A percentile compares a stretch with the other conserved stretches of the same genome.
Evolutionary conservation across 2,797 vertebrate genomes (phyloP).

Genomic region (Ptychadena robeensis): DNA sequence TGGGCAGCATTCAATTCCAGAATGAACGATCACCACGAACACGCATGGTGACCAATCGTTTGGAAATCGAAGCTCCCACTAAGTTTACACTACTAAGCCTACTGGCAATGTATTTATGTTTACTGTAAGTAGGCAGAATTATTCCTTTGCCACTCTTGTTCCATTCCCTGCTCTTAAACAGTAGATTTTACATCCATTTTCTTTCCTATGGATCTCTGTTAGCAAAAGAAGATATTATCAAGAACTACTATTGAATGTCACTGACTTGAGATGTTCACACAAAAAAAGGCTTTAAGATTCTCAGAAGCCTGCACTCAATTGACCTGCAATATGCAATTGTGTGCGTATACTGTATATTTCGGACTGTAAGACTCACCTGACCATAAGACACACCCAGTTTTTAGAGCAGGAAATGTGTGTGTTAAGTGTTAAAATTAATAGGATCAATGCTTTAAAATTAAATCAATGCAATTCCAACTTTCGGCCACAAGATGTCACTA

Average conservation of each 20-base stretch:
- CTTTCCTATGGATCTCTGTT: not conserved
- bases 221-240: slow-evolving; percentile 3
- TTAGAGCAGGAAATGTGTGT: no score
- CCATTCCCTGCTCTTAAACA: not conserved
- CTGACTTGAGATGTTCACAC: not conserved
- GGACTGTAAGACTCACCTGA: no score
- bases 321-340: not conserved
- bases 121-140: not conserved
- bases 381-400: no score
- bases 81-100: not conserved
- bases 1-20: no score
- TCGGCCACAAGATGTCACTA: no score
- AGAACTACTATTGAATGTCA: slow-evolving; percentile 24
- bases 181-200: slow-evolving; percentile 3
- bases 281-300: not conserved
- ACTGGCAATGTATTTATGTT: not conserved
- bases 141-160: not conserved
- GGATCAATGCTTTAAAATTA: no score
- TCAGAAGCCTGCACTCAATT: not conserved
- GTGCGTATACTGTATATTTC: no score
- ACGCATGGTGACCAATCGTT: no score
- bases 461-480: no score
- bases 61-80: no score
- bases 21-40: no score
- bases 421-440: no score